Conservation (phyloP, 2,113 vertebrate species). For the Mus spicilegus region DNA sequence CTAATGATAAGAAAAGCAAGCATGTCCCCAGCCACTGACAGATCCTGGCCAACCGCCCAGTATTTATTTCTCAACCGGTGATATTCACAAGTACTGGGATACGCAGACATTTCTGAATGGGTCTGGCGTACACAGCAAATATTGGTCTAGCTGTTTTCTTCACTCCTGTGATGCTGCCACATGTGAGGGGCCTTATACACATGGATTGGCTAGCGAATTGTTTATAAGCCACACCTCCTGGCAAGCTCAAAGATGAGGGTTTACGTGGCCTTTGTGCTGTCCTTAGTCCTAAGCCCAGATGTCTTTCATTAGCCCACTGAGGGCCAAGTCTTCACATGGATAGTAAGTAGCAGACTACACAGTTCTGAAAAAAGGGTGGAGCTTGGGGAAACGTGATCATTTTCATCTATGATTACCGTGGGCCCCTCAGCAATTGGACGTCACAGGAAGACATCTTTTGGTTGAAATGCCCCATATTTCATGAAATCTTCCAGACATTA, state of each 20-base stretch:
- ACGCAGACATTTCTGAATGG: neutral
- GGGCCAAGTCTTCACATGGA: neutral
- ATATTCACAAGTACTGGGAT: neutral
- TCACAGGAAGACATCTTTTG: neutral
- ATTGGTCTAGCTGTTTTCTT: neutral
- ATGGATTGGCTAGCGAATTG: slow-evolving; percentile 11
- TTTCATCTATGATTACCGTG: neutral
- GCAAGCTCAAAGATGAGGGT: slow-evolving; percentile 55
- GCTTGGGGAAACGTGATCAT: neutral
- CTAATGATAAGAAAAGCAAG: neutral
- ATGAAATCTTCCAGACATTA: slow-evolving; percentile 45
- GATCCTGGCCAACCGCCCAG: neutral
- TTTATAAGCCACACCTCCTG: slow-evolving; percentile 29
- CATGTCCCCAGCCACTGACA: neutral
- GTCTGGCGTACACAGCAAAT: neutral
- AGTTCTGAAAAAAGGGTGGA: neutral
- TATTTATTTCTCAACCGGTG: neutral
- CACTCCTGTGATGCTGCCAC: neutral
- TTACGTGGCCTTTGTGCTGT: slow-evolving; percentile 17
- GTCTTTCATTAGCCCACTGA: slow-evolving; percentile 52
- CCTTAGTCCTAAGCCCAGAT: neutral
- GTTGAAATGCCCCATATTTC: neutral
- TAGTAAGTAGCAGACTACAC: neutral
- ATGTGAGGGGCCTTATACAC: neutral
- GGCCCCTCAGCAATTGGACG: neutral